A percentile compares a stretch with the other conserved stretches of the same genome.
phyloP scores from a whole-genome alignment of 2,113 vertebrate genomes.

The Paramisgurnus dabryanus region DNA sequence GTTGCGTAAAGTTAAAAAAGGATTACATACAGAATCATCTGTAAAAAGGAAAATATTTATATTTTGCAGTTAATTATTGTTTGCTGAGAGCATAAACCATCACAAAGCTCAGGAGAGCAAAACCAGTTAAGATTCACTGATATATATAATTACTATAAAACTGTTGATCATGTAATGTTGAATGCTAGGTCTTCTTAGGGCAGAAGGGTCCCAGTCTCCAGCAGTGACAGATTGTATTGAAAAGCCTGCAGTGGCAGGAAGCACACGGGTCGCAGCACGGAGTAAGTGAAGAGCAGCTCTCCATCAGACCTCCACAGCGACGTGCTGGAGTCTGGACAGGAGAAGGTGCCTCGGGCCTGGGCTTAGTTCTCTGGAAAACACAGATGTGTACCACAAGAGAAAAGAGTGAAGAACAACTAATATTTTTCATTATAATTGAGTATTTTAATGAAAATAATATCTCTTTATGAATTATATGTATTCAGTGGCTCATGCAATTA shows the following conservation, averaged over 20 bases:
- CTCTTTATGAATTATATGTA: neutral
- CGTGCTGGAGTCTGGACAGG: slow-evolving; percentile 46
- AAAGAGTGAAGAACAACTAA: slow-evolving; percentile 1
- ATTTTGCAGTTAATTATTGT: no score
- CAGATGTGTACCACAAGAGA: neutral
- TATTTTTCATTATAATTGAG: neutral
- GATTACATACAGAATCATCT: no score
- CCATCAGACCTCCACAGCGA: slow-evolving; percentile 68
- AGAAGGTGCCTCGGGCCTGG: slow-evolving; percentile 20
- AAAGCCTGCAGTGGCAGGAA: slow-evolving; percentile 76
- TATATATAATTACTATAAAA: neutral
- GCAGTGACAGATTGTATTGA: slow-evolving; percentile 79
- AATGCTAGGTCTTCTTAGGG: slow-evolving; percentile 61
- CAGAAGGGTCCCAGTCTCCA: slow-evolving; percentile 70
- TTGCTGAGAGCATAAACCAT: no score
- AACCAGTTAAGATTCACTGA: neutral
- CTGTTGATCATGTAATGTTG: neutral
- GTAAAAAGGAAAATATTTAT: no score
- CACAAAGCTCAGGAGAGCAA: neutral
- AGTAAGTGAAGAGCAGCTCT: slow-evolving; percentile 63
- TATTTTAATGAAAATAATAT: neutral
- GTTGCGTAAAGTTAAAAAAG: no score
- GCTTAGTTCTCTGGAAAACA: slow-evolving; percentile 57
- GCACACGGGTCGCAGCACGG: slow-evolving; percentile 76
- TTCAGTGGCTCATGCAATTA: neutral